These are phyloP conservation scores for Dicyrtomina minuta DNA, from an alignment of 2,888 invertebrate species.

Conservation along the genomic window DNA sequence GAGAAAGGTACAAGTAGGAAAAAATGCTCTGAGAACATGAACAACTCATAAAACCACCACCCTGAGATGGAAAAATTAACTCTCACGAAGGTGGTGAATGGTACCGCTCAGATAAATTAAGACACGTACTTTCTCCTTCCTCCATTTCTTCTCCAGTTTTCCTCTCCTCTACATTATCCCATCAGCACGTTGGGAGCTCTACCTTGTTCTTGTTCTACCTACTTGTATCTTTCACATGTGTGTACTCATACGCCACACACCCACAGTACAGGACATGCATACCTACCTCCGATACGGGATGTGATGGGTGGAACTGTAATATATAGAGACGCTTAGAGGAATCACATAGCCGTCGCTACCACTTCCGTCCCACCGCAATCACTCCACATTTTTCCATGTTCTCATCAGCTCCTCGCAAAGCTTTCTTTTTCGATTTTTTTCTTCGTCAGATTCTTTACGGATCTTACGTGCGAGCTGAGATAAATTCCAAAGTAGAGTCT, in stretches of 20 bases:
- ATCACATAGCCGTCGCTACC: background rate
- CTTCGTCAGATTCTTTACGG: constrained; percentile 11
- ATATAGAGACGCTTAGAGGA: background rate
- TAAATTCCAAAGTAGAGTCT: constrained; percentile 2
- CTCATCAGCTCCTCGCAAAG: constrained; percentile 31
- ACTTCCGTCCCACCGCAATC: constrained; percentile 44
- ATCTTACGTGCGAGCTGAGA: background rate
- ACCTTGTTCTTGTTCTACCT: constrained; percentile 3
- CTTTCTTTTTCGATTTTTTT: background rate
- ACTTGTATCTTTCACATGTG: too few species aligned
- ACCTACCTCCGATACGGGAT: background rate
- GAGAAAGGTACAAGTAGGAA: constrained; percentile 21
- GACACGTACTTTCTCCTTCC: constrained; percentile 36
- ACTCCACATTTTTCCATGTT: constrained; percentile 42
- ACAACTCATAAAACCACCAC: constrained; percentile 44
- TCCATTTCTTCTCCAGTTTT: constrained; percentile 5
- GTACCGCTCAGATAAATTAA: constrained; percentile 44
- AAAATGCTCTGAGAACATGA: constrained; percentile 44
- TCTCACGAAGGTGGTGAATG: constrained; percentile 46
- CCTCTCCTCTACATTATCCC: background rate
- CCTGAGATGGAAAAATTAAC: constrained; percentile 46
- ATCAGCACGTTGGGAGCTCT: too few species aligned
- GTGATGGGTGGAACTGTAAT: background rate
- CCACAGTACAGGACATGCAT: background rate
- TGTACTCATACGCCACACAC: too few species aligned